Evolutionary conservation across 2,797 vertebrate species (phyloP).

Genomic region (Eptatretus atami): DNA sequence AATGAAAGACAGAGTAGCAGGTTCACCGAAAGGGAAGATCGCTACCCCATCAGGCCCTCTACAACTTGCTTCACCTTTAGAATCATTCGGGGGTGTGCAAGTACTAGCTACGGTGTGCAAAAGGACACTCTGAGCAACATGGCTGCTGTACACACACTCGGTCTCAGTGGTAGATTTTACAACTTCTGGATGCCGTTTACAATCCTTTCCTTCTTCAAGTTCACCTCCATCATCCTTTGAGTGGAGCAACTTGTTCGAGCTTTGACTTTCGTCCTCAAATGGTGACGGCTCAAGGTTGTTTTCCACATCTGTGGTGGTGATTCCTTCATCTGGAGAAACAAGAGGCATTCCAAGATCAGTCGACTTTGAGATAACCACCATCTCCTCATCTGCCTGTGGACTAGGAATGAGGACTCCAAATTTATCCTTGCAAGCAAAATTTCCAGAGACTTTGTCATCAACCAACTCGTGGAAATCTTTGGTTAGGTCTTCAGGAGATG

Average conservation of each 20-base stretch:
- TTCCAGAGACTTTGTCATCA: neutral
- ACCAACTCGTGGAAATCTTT: conserved; percentile 4
- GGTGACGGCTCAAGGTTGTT: conserved; percentile 12
- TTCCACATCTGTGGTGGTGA: conserved; percentile 13
- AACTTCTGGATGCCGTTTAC: conserved; percentile 19
- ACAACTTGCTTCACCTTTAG: too few relatives aligned
- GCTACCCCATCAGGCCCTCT: too few relatives aligned
- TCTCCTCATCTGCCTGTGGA: neutral
- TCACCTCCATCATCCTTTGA: neutral
- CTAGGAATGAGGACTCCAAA: neutral
- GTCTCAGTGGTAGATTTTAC: conserved; percentile 34
- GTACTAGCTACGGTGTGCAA: too few relatives aligned
- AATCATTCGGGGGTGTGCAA: too few relatives aligned
- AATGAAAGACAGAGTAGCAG: conserved; percentile 37
- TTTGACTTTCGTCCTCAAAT: conserved; percentile 12
- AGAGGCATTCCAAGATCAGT: conserved; percentile 15
- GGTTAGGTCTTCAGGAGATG: conserved; percentile 3
- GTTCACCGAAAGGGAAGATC: too few relatives aligned
- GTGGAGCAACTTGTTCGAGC: neutral
- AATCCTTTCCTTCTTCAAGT: conserved; percentile 25
- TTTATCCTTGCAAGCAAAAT: neutral
- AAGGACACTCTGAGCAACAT: too few relatives aligned
- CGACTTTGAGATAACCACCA: neutral
- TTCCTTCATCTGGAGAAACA: conserved; percentile 17
- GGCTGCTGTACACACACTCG: conserved; percentile 21